Evolutionary conservation across 1,140 invertebrate genomes (phyloP).

Genomic region (Listronotus oregonensis): DNA sequence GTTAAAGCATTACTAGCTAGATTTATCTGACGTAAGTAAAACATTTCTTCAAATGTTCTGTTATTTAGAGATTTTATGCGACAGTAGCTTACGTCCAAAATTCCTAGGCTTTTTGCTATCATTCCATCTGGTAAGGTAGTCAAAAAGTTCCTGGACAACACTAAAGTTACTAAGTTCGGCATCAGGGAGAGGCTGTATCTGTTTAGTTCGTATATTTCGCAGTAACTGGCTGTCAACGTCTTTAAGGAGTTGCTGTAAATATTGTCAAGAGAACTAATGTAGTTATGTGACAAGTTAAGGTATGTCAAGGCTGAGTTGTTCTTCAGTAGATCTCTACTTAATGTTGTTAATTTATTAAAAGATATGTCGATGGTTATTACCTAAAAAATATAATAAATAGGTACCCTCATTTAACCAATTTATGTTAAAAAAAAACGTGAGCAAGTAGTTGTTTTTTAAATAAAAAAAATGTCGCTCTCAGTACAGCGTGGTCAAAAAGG

Average conservation of each 20-base stretch:
- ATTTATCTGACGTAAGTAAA: conserved; percentile 62
- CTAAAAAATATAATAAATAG: no score
- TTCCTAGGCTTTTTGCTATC: conserved; percentile 60
- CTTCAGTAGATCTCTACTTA: conserved; percentile 61
- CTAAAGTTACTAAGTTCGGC: conserved; percentile 60
- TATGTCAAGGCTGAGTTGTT: conserved; percentile 62
- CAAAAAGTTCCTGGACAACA: conserved; percentile 65
- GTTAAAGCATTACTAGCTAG: conserved; percentile 70
- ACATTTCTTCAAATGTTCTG: conserved; percentile 61
- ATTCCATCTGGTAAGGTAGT: conserved; percentile 62
- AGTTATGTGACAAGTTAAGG: conserved; percentile 68
- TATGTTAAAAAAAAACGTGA: no score
- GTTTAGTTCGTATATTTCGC: conserved; percentile 63
- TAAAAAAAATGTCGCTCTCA: no score
- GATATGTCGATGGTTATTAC: conserved; percentile 54
- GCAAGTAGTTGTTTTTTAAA: no score
- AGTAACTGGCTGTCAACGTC: conserved; percentile 63
- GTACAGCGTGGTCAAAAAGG: no score
- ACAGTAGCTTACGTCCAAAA: conserved; percentile 64
- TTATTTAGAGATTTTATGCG: conserved; percentile 60
- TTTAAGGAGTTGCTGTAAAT: conserved; percentile 62
- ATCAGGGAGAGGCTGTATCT: conserved; percentile 60
- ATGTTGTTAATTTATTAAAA: conserved; percentile 64
- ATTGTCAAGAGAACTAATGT: conserved; percentile 63
- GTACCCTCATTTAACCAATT: no score